These are phyloP conservation scores for Babyrousa celebensis DNA, from an alignment of 2,797 vertebrate genomes.

Conservation along the genomic window DNA sequence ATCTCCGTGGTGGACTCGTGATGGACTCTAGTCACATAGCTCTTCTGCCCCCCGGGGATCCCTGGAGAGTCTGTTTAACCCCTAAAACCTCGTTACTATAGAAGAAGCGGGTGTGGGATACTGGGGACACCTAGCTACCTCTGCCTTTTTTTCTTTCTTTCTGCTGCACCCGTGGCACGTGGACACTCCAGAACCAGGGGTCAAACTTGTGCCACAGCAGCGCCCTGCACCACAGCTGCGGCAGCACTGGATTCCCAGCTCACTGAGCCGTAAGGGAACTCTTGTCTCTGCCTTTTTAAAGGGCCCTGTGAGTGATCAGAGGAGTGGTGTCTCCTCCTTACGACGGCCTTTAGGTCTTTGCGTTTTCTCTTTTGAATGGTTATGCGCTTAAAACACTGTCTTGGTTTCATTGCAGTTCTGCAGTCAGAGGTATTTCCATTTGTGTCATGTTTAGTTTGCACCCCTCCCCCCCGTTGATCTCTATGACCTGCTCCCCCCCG, in stretches of 20 bases:
- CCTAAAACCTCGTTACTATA: neutral
- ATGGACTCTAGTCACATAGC: neutral
- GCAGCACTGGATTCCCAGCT: no score
- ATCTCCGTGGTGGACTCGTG: accelerated
- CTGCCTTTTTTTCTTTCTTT: neutral
- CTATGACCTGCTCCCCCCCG: neutral
- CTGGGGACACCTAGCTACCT: neutral
- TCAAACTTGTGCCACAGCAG: no score
- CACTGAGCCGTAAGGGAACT: neutral
- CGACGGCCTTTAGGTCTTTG: neutral
- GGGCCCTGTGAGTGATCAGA: neutral
- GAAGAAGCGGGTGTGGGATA: neutral
- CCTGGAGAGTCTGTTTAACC: neutral
- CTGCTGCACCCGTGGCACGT: no score
- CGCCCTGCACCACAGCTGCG: no score
- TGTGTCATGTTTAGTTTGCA: neutral
- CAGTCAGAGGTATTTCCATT: neutral
- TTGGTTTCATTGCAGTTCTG: neutral
- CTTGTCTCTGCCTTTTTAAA: neutral
- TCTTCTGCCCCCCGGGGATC: neutral
- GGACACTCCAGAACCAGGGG: no score
- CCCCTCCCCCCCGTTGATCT: neutral
- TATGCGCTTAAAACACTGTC: neutral
- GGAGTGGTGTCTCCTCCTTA: neutral
- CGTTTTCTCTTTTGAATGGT: neutral